phyloP scores from a whole-genome alignment of 64 coral and sea anemone genomes.

The Montipora foliosa region DNA sequence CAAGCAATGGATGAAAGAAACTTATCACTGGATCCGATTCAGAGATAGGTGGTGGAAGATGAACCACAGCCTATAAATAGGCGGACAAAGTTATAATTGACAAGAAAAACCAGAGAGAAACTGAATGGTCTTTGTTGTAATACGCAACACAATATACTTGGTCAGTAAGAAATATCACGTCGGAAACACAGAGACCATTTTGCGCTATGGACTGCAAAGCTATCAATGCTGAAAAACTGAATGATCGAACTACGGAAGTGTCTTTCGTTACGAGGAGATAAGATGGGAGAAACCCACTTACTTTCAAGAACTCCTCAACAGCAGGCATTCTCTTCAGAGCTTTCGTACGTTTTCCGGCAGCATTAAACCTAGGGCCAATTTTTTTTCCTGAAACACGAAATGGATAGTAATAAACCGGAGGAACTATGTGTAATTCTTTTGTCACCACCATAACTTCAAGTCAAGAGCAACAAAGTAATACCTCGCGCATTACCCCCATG shows the following conservation, averaged over 20 bases:
- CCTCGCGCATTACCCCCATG: too few species aligned
- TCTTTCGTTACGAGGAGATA: not conserved
- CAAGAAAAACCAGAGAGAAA: too few species aligned
- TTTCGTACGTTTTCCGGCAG: conserved; percentile 30
- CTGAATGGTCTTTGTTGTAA: too few species aligned
- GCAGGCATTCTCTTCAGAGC: conserved; percentile 21
- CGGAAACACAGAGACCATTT: too few species aligned
- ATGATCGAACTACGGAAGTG: not conserved
- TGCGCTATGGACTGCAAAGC: too few species aligned
- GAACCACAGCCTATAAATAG: conserved; percentile 52
- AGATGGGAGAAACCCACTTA: not conserved
- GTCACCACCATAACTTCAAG: not conserved
- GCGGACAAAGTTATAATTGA: not conserved
- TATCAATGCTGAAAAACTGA: too few species aligned
- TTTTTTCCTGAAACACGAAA: not conserved
- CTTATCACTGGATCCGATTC: conserved; percentile 56
- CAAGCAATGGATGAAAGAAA: conserved; percentile 77
- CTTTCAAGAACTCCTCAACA: conserved; percentile 73
- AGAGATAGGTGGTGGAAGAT: conserved; percentile 67
- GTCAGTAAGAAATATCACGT: too few species aligned
- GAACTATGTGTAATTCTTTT: too few species aligned
- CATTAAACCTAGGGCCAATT: not conserved
- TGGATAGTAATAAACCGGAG: not conserved
- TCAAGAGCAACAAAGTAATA: too few species aligned
- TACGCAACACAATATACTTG: too few species aligned